Evolutionary conservation across 2,888 invertebrate species (phyloP).

Genomic region (Mantis religiosa): DNA sequence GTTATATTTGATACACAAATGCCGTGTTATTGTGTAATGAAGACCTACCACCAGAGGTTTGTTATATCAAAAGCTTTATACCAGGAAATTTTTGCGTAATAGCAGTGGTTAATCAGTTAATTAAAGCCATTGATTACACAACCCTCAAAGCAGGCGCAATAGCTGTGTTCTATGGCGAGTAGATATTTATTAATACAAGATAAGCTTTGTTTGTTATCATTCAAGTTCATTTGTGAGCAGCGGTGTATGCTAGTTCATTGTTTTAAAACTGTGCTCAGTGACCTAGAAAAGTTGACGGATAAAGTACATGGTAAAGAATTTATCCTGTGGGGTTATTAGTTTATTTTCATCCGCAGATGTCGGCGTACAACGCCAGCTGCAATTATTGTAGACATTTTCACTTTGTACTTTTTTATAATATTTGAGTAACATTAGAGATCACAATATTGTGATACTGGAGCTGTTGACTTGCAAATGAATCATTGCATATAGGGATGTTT

Average conservation of each 20-base stretch:
- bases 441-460: no score
- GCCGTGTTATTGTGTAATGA: no score
- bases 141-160: neutral
- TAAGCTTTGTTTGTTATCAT: neutral
- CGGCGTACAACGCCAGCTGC: neutral
- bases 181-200: neutral
- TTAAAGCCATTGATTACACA: neutral
- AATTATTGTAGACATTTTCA: no score
- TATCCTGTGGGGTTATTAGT: neutral
- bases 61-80: neutral
- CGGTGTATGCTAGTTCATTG: neutral
- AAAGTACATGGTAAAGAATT: neutral
- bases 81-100: neutral
- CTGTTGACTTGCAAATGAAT: no score
- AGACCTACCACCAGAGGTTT: no score
- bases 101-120: neutral
- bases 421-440: no score
- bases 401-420: no score
- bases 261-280: neutral
- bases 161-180: neutral
- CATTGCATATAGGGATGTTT: no score
- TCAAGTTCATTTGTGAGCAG: neutral
- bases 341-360: neutral
- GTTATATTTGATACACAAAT: no score
- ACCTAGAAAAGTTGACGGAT: neutral